phyloP scores from a whole-genome alignment of 2,113 vertebrate species.

The Lagopus muta region DNA sequence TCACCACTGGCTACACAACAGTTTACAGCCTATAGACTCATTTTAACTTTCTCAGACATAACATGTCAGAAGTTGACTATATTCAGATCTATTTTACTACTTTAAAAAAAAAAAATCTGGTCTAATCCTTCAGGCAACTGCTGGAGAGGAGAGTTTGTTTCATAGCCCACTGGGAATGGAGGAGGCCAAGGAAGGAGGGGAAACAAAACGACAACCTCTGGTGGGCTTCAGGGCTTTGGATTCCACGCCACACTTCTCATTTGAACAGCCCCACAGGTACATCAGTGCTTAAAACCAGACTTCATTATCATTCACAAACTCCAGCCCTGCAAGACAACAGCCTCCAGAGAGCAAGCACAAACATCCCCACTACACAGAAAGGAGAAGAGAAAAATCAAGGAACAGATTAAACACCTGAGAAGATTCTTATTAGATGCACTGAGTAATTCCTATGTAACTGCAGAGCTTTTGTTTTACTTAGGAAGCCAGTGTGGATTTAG shows the following conservation, averaged over 20 bases:
- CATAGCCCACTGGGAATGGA: background rate
- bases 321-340: background rate
- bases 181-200: background rate
- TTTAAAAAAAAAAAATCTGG: background rate
- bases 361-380: background rate
- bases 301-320: background rate
- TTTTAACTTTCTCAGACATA: background rate
- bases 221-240: background rate
- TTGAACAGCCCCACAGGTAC: background rate
- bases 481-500: background rate
- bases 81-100: background rate
- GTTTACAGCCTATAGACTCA: background rate
- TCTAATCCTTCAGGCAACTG: conserved; percentile 9
- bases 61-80: background rate
- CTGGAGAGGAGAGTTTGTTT: background rate
- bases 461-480: background rate
- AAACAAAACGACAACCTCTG: background rate
- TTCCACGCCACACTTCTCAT: background rate
- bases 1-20: background rate
- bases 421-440: background rate
- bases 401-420: background rate
- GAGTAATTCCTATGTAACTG: background rate
- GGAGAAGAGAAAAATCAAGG: background rate
- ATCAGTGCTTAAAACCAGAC: background rate
- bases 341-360: background rate